phyloP scores from a whole-genome alignment of 2,113 vertebrate species.

The Mormoops blainvillei region DNA sequence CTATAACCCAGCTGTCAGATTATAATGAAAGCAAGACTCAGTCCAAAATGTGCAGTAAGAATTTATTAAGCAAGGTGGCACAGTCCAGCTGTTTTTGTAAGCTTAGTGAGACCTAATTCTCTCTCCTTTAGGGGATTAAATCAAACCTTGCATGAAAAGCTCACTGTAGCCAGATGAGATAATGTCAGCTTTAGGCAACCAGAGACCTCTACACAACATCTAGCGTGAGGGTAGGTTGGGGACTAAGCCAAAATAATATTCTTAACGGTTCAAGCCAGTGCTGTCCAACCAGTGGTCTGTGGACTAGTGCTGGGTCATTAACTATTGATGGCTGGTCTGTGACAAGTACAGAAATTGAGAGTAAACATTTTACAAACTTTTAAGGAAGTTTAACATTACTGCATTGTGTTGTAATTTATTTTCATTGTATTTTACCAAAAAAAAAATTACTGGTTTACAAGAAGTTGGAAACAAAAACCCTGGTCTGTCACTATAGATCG shows the following conservation, averaged over 20 bases:
- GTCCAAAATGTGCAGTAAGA: background rate
- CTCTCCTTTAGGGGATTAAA: background rate
- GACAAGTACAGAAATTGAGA: background rate
- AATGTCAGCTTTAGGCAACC: background rate
- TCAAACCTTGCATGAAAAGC: background rate
- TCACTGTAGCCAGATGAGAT: background rate
- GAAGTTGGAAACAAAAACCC: background rate
- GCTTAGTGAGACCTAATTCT: background rate
- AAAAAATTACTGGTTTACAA: background rate
- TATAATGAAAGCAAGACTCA: background rate
- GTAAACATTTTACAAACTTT: background rate
- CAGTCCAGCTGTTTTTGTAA: background rate
- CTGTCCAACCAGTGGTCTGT: background rate
- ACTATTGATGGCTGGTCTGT: background rate
- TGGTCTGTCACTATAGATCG: background rate
- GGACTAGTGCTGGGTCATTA: background rate
- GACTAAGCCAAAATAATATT: background rate
- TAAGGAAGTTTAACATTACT: background rate
- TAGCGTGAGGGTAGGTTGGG: background rate
- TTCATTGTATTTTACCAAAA: background rate
- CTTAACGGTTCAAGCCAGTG: background rate
- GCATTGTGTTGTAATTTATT: background rate
- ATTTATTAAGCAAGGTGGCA: background rate
- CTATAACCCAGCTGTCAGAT: background rate
- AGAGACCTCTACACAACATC: background rate